Evolutionary conservation across 2,113 vertebrate genomes (phyloP), one percentile per base, ranked within the genome.

Genomic region (Limanda limanda): DNA sequence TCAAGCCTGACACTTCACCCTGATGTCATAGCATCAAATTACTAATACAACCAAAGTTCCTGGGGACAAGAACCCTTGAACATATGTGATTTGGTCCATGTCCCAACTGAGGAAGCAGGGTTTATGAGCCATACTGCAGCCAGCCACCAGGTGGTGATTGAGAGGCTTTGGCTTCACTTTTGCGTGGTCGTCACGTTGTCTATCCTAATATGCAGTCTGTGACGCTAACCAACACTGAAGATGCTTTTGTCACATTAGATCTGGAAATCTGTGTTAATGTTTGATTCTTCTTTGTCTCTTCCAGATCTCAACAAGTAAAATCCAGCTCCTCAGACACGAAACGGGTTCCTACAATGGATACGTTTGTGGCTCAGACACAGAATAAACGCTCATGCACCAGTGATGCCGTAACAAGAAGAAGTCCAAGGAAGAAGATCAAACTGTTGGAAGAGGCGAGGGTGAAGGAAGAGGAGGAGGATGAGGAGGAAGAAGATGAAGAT

Each of bases 321-420:
- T 20, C 6, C 6, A 54, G 4, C 3, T 47, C 17, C n/a, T 21
- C 5, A 2, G 7, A 13, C 54, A 58, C 12, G 54, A 18, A 56
- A 17, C 64, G 71, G 66, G 7, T 65, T 18, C 27, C 56, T 70
- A 52, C 25, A 20, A 97, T 96, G 95, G 94, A 96, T 56, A 92
- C 42, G 64, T 94, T 92, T 91, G 71, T 91, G 55, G 76, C 48
- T 31, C 42, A 10, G 11, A 35, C 18, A 24, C 24, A 13, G 13
- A 74, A 42, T 15, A 76, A 83, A 74, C 31, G 0, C 3, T 25
- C 54, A 31, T 40, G 20, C 20, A 9, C 23, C 12, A 69, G 11
- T 2, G 61, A 82, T 23, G 11, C 18, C 4, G 15, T 11, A 17
- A 60, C 1, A 59, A 37, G 20, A 76, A 70, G 47, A 57, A 54